These are phyloP conservation scores for Petromus typicus DNA, from an alignment of 2,113 vertebrate genomes.

Conservation along the genomic window DNA sequence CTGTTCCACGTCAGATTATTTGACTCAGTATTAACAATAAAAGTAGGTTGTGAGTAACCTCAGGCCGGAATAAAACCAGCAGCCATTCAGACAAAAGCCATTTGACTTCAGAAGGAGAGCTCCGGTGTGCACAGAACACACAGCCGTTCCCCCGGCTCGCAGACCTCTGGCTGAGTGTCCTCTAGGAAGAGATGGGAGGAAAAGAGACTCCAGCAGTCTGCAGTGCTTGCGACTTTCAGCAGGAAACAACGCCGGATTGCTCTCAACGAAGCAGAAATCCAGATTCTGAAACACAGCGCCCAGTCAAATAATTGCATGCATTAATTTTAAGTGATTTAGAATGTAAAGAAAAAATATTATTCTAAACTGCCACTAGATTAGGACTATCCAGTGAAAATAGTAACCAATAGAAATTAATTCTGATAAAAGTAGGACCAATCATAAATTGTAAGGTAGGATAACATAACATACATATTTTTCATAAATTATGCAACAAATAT, in stretches of 20 bases:
- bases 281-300: neutral
- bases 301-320: neutral
- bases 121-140: neutral
- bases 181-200: neutral
- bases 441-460: neutral
- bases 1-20: too few species aligned
- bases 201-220: too few species aligned
- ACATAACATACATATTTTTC: neutral
- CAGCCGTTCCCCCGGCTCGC: too few species aligned
- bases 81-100: neutral
- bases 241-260: neutral
- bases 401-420: neutral
- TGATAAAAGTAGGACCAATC: neutral
- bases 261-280: neutral
- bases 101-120: neutral
- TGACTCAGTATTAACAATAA: too few species aligned
- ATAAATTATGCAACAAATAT: neutral
- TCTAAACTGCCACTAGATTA: neutral
- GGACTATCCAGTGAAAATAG: neutral
- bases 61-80: neutral
- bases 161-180: too few species aligned
- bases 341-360: neutral
- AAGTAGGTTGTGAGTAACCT: neutral
- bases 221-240: rapidly evolving
- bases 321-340: neutral